Evolutionary conservation across 2,888 invertebrate genomes (phyloP).

Genomic region (Trachelus iudaicus): DNA sequence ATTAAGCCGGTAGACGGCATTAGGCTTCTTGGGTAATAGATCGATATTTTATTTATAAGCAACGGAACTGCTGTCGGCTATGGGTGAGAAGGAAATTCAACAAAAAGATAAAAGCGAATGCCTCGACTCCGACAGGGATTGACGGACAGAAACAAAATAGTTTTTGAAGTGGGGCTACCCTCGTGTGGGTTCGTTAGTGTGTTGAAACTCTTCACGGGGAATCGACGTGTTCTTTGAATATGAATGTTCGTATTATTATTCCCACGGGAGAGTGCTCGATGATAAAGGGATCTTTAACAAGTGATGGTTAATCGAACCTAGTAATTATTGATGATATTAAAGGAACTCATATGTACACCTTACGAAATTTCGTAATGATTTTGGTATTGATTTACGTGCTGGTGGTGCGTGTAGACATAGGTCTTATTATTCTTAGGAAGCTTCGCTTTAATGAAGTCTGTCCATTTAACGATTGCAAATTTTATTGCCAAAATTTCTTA

Average conservation of each 20-base stretch:
- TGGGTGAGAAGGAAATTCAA: background rate
- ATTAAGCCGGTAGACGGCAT: constrained; percentile 19
- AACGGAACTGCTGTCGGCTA: constrained; percentile 5
- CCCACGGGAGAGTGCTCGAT: background rate
- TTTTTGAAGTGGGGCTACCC: background rate
- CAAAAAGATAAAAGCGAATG: background rate
- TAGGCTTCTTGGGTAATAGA: constrained; percentile 15
- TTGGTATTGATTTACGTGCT: background rate
- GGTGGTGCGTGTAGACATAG: background rate
- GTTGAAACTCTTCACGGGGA: background rate
- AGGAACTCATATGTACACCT: background rate
- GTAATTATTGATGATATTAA: background rate
- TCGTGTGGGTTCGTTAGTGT: background rate
- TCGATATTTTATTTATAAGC: constrained; percentile 22
- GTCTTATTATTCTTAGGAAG: background rate
- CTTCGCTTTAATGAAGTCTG: background rate
- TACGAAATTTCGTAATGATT: background rate
- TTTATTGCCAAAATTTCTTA: background rate
- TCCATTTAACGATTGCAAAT: background rate
- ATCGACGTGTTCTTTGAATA: background rate
- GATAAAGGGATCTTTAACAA: background rate
- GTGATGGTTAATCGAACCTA: background rate
- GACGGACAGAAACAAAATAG: constrained; percentile 6
- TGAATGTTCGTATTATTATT: background rate
- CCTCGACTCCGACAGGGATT: background rate